Conservation (phyloP, 2,113 vertebrate genomes). For the Urocitellus parryii region DNA sequence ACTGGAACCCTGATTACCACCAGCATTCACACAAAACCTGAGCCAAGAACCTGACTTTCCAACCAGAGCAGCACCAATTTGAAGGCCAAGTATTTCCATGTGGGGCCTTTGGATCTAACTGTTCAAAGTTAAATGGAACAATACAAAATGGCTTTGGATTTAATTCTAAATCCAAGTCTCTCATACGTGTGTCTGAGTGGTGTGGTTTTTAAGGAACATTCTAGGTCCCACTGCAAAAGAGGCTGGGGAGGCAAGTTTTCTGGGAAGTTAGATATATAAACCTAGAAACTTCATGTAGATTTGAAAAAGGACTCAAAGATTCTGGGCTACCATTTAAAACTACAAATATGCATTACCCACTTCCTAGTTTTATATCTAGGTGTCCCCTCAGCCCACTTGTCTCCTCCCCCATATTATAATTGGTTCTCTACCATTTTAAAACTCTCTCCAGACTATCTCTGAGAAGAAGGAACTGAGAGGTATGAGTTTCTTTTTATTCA, state of each 20-base stretch:
- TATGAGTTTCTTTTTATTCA: slow-evolving; percentile 13
- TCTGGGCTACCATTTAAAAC: background rate
- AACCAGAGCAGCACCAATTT: background rate
- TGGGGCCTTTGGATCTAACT: background rate
- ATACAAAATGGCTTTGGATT: background rate
- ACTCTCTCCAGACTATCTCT: background rate
- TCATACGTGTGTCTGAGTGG: background rate
- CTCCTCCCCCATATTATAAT: background rate
- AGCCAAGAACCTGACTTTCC: background rate
- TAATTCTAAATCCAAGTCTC: background rate
- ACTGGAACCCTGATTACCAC: background rate
- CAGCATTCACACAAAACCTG: background rate
- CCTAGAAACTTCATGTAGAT: background rate
- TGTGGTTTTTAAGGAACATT: background rate
- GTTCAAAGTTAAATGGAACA: background rate
- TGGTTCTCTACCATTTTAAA: background rate
- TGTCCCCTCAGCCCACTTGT: background rate
- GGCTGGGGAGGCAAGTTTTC: background rate
- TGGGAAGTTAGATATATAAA: background rate
- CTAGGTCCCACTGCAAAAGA: background rate
- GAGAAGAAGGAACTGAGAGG: background rate
- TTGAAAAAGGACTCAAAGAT: background rate
- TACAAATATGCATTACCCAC: background rate
- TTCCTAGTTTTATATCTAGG: background rate
- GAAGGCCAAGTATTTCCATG: background rate